Percentiles rank a stretch among this genome's conserved stretches.
Evolutionary conservation across 2,888 invertebrate species (phyloP).

Genomic region (Hofmannophila pseudospretella): DNA sequence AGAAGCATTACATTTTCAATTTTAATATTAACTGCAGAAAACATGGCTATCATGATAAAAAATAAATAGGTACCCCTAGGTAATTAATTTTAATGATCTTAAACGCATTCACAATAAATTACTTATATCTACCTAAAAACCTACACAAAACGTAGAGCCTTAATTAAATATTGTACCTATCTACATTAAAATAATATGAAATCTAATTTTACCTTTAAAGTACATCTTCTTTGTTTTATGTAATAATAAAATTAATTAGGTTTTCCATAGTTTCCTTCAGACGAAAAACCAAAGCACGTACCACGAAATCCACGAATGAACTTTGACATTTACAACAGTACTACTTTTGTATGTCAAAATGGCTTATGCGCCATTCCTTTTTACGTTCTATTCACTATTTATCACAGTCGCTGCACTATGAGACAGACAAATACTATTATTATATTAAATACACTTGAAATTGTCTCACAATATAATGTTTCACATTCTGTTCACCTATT

Average conservation of each 20-base stretch:
- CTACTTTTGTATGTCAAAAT: constrained; percentile 51
- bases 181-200: too few relatives aligned
- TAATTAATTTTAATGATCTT: too few relatives aligned
- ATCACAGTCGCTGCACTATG: constrained; percentile 6
- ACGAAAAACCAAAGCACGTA: constrained; percentile 7
- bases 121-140: too few relatives aligned
- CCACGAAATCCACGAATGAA: constrained; percentile 42
- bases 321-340: constrained; percentile 65
- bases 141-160: too few relatives aligned
- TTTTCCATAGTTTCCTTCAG: constrained; percentile 6
- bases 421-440: background rate
- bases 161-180: too few relatives aligned
- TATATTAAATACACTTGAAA: background rate
- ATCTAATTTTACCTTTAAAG: constrained; percentile 2
- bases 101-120: too few relatives aligned
- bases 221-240: background rate
- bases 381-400: constrained; percentile 12
- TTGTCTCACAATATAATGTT: background rate
- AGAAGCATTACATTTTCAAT: too few relatives aligned
- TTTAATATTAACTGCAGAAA: too few relatives aligned
- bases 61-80: too few relatives aligned
- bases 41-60: too few relatives aligned
- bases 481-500: background rate
- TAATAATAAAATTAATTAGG: background rate
- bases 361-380: constrained; percentile 49